These are phyloP conservation scores for Mystacides longicornis DNA, from an alignment of 2,888 invertebrate species.

Conservation along the genomic window DNA sequence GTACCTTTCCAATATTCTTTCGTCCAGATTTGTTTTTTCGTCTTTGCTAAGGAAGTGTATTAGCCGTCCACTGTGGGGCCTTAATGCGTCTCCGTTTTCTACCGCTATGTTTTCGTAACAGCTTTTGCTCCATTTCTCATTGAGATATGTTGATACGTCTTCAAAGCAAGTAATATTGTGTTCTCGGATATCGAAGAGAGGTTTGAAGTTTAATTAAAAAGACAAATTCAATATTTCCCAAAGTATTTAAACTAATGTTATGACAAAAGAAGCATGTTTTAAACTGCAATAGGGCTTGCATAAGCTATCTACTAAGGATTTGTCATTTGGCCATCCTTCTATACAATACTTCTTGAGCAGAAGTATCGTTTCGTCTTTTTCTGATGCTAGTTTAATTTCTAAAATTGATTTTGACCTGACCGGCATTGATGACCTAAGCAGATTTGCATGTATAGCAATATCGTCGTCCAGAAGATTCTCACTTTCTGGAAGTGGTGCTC, in stretches of 20 bases:
- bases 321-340: background rate
- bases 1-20: background rate
- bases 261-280: too few relatives aligned
- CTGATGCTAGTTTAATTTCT: background rate
- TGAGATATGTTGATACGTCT: background rate
- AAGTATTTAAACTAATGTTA: too few relatives aligned
- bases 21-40: background rate
- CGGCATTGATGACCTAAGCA: background rate
- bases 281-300: background rate
- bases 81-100: background rate
- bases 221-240: too few relatives aligned
- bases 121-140: background rate
- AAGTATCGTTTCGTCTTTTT: background rate
- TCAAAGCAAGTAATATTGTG: background rate
- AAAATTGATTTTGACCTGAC: background rate
- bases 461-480: background rate
- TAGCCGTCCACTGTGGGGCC: background rate
- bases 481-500: conserved; percentile 6
- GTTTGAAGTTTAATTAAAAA: too few relatives aligned
- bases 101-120: background rate
- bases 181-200: background rate
- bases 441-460: background rate
- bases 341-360: background rate
- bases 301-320: background rate
- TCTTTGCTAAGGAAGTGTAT: background rate